These are phyloP conservation scores for Scaptomyza montana DNA, from an alignment of 1,140 invertebrate genomes.

Conservation along the genomic window DNA sequence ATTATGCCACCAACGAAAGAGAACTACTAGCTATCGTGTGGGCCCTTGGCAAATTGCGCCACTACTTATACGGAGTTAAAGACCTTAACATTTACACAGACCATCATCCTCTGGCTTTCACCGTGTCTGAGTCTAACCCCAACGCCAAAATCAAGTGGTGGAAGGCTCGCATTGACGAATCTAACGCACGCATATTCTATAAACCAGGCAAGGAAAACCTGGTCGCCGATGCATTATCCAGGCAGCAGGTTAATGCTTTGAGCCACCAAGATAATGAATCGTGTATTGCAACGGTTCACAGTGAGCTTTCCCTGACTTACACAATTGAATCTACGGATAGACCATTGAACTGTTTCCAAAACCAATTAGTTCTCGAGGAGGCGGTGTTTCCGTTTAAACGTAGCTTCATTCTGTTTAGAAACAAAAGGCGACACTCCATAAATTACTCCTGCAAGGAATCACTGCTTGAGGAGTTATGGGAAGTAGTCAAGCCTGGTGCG, in stretches of 20 bases:
- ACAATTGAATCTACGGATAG: conserved; percentile 13
- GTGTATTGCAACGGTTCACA: not conserved
- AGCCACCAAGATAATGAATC: not conserved
- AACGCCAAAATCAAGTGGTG: not conserved
- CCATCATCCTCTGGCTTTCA: not conserved
- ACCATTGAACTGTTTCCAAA: conserved; percentile 14
- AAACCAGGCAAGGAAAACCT: not conserved
- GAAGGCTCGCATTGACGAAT: not conserved
- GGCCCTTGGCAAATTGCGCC: no score
- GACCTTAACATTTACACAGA: not conserved
- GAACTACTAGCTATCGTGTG: not conserved
- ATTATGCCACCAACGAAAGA: not conserved
- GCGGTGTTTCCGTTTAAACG: not conserved
- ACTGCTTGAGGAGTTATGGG: no score
- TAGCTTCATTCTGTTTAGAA: not conserved
- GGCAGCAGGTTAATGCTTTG: not conserved
- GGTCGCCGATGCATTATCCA: not conserved
- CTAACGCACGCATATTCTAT: not conserved
- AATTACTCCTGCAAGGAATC: no score
- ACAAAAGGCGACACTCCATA: no score
- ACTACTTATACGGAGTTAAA: no score
- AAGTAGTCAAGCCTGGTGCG: no score
- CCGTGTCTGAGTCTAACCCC: no score
- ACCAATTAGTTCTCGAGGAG: conserved; percentile 16
- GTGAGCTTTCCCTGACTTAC: not conserved